Evolutionary conservation across 2,888 invertebrate genomes (phyloP), one percentile per base, ranked within the genome.

Genomic region (Xanthorhoe designata): DNA sequence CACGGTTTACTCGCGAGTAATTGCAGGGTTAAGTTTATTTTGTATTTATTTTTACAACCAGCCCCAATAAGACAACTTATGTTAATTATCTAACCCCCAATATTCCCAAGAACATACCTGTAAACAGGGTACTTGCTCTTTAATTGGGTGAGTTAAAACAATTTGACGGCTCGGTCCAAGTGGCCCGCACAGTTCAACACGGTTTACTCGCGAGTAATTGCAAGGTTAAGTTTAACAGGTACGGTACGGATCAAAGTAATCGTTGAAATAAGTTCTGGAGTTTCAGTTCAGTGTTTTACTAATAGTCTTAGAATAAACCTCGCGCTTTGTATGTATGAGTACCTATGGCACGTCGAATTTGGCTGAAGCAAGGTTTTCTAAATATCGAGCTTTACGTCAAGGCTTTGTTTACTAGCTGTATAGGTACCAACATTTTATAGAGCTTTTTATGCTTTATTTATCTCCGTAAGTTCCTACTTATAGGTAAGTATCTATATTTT

Each of bases 71-170:
- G n/a, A n/a, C n/a, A n/a, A n/a, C n/a, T n/a, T n/a, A n/a, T n/a
- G n/a, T n/a, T n/a, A 24, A 24, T 3, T 24, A 24, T 24, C 4
- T 24, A 4, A 35, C 35, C 35, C 1, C 35, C 6, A 10, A 10
- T 10, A 58, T 13, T 32, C 54, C 52, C 52, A 8, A 60, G 8
- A 56, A 24, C 51, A n/a, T 2, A 42, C 47, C 55, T 52, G 42
- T 15, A 42, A 38, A 42, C 13, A 42, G 3, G 38, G 2, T 58
- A 55, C 71, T 63, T 66, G 70, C 73, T 73, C 71, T 74, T 73
- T 77, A 75, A 81, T 79, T 80, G 79, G 68, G 61, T 74, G 79
- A 81, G 76, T 78, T 78, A 57, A 76, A 77, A 77, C 81, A 74
- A 75, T 77, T 72, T 74, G 61, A 66, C 66, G 59, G 59, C 47